phyloP scores from a whole-genome alignment of 2,888 invertebrate species.

The Andrena haemorrhoa region DNA sequence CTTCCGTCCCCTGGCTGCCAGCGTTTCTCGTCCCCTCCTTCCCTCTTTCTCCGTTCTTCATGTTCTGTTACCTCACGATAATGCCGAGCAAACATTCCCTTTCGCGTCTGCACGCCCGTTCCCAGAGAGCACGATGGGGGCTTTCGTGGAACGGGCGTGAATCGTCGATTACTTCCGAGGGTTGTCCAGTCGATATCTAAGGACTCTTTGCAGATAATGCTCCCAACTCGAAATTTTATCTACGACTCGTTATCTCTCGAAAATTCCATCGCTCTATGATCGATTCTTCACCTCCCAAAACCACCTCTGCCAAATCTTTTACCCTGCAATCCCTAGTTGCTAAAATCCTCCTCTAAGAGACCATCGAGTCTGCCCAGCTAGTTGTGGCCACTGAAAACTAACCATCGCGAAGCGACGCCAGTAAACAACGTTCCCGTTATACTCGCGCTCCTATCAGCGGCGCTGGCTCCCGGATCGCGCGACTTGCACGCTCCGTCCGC shows the following conservation, averaged over 20 bases:
- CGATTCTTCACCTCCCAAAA: no score
- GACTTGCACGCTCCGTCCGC: slow-evolving; percentile 8
- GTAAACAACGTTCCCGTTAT: slow-evolving; percentile 30
- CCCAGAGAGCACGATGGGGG: background rate
- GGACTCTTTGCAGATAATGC: no score
- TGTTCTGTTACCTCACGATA: slow-evolving; percentile 65
- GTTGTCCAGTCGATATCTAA: background rate
- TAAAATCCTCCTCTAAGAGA: no score
- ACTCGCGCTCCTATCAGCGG: background rate
- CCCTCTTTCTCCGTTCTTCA: slow-evolving; percentile 48
- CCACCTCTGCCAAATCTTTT: no score
- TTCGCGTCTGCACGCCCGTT: slow-evolving; percentile 19
- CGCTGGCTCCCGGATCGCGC: background rate
- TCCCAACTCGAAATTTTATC: no score
- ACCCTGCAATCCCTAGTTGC: no score
- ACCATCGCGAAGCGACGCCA: background rate
- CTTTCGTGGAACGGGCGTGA: slow-evolving; percentile 23
- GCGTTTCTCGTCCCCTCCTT: slow-evolving; percentile 28
- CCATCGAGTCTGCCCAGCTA: no score
- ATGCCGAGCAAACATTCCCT: slow-evolving; percentile 70
- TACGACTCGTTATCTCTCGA: no score
- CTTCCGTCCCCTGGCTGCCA: slow-evolving; percentile 21
- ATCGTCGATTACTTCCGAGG: slow-evolving; percentile 17
- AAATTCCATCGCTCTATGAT: no score
- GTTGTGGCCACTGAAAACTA: slow-evolving; percentile 14